A percentile compares a stretch with the other conserved stretches of the same genome.
Conservation (phyloP, 2,113 vertebrate species). For the Brachyhypopomus gauderio region DNA sequence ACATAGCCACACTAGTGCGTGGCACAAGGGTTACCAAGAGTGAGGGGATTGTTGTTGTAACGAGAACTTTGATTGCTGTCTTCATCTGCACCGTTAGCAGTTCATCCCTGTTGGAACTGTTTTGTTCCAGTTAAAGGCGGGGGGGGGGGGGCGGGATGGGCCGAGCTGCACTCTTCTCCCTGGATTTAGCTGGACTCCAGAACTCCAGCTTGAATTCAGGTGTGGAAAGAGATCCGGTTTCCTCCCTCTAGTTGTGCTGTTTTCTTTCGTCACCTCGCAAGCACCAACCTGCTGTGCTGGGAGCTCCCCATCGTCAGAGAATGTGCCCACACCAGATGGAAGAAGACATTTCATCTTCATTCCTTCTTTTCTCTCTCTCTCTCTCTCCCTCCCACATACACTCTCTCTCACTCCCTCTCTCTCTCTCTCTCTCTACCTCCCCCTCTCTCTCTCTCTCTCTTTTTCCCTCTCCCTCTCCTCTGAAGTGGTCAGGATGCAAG, state of each 20-base stretch:
- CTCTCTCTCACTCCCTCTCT: slow-evolving; percentile 12
- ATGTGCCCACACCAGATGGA: slow-evolving; percentile 72
- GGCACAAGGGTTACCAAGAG: background rate
- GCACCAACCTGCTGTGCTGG: slow-evolving; percentile 66
- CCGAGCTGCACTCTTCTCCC: no score
- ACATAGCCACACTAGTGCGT: background rate
- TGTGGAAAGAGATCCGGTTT: slow-evolving; percentile 49
- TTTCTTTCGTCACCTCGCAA: slow-evolving; percentile 50
- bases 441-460: slow-evolving; percentile 50
- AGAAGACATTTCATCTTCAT: slow-evolving; percentile 56
- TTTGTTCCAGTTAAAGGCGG: background rate
- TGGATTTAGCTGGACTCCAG: background rate
- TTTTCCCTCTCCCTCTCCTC: slow-evolving; percentile 43
- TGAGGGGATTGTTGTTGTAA: no score
- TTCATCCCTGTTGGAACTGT: no score
- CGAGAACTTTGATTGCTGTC: no score
- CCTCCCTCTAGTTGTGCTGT: slow-evolving; percentile 26
- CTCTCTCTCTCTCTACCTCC: slow-evolving; percentile 48
- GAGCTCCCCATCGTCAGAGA: slow-evolving; percentile 65
- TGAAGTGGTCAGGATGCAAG: slow-evolving; percentile 67
- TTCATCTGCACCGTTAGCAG: no score
- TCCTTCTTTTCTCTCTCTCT: slow-evolving; percentile 20
- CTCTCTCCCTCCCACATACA: no score
- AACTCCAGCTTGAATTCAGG: background rate
- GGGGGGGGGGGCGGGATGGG: no score